Evolutionary conservation across 2,113 vertebrate genomes (phyloP).

Genomic region (Sphyrna mokarran): DNA sequence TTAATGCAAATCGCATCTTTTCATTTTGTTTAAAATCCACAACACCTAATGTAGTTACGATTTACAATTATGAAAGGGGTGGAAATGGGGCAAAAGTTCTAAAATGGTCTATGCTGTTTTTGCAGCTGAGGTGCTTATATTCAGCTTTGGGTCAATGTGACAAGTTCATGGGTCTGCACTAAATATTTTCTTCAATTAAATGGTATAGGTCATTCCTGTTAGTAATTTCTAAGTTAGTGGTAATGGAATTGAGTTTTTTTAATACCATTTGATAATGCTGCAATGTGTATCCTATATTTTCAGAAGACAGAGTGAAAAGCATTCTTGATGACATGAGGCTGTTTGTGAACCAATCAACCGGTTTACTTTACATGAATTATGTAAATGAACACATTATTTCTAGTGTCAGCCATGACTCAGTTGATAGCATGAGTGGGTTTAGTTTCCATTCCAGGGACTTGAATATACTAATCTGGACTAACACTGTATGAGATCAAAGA

Average conservation of each 20-base stretch:
- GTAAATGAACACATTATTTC: not conserved
- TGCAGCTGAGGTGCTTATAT: not conserved
- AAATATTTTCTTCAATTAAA: not conserved
- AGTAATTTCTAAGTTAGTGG: not conserved
- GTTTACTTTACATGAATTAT: not conserved
- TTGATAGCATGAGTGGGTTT: too few relatives aligned
- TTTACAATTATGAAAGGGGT: too few relatives aligned
- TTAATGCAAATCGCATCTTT: too few relatives aligned
- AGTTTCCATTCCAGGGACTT: too few relatives aligned
- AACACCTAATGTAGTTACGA: too few relatives aligned
- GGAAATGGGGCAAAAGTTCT: not conserved
- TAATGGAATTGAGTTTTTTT: not conserved
- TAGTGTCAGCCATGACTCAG: too few relatives aligned
- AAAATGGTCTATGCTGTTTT: not conserved
- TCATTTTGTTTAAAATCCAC: too few relatives aligned
- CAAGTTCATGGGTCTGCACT: not conserved
- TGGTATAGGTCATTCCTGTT: not conserved
- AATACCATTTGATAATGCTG: not conserved
- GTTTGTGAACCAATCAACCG: not conserved
- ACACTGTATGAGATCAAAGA: too few relatives aligned
- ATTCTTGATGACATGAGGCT: too few relatives aligned
- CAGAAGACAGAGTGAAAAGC: not conserved
- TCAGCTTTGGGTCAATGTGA: not conserved
- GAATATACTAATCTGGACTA: too few relatives aligned
- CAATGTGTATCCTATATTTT: not conserved